Base-by-base conservation (phyloP, 1,140 invertebrate species). In the Campodea augens region DNA sequence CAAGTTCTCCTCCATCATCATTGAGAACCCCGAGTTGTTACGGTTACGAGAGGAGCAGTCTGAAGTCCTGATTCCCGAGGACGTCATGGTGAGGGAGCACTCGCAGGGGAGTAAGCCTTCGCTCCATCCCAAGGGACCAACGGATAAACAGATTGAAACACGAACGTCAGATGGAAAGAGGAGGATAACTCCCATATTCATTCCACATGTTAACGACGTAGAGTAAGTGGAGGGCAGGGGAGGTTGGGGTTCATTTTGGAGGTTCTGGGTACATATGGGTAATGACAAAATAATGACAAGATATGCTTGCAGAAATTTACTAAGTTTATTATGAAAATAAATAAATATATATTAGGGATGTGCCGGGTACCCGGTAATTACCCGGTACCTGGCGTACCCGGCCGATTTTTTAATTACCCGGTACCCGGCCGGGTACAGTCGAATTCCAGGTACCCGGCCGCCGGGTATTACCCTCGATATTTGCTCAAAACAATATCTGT, bases 91-190 rank as follows among this genome's bases (percentile, higher is more conserved):
- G 2, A 13, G 40, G n/a, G 3, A 21, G 18, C 12, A 20, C 4
- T 4, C 21, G 2, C 29, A 22, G 18, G 5, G 10, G 19, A 21
- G 15, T 15, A 43, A 24, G 20, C 25, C 18, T 5, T 18, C 20
- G n/a, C 21, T 29, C 15, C 68, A 27, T 67, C 68, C 52, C 65
- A 65, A 75, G 46, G 76, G 77, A 25, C 80, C 83, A 1, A 78
- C 77, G 38, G 85, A 85, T 64, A 85, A 93, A 57, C 92, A 98
- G 72, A 91, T 95, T 23, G 92, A 97, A 67, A 93, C 88, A 1
- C 70, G 85, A 38, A 87, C 89, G 21, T 79, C 85, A 4, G 90
- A 96, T 67, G 93, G 92, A 13, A 81, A 86, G 60, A 64, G 91
- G 39, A 70, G 92, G 48, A 98, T 98, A 39, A 97, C 90, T 3